Evolutionary conservation across 2,797 vertebrate species (phyloP).

Genomic region (Sphenopsis melanotis): DNA sequence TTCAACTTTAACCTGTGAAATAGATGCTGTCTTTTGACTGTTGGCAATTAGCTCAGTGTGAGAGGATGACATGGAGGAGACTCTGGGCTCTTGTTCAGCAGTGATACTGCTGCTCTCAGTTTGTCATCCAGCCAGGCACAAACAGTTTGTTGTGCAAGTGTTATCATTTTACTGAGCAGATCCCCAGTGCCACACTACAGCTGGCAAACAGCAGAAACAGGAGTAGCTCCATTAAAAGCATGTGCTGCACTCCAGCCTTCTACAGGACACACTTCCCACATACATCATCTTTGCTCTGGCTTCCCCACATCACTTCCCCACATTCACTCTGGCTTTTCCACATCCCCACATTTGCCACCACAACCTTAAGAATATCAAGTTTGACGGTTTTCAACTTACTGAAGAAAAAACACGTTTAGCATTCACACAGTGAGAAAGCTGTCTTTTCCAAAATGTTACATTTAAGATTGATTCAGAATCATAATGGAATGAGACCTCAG

Average conservation of each 20-base stretch:
- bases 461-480: slow-evolving; percentile 35
- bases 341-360: not conserved
- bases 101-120: not conserved
- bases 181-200: slow-evolving; percentile 44
- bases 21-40: not conserved
- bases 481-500: slow-evolving; percentile 15
- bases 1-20: slow-evolving; percentile 9
- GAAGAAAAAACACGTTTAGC: not conserved
- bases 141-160: slow-evolving; percentile 37
- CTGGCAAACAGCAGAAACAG: slow-evolving; percentile 43
- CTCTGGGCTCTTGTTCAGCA: slow-evolving; percentile 22
- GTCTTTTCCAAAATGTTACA: slow-evolving; percentile 10
- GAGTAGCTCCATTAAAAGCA: not conserved
- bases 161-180: slow-evolving; percentile 28
- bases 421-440: not conserved
- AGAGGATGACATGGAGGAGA: not conserved
- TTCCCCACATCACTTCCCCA: not conserved
- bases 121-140: slow-evolving; percentile 52
- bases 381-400: slow-evolving; percentile 2
- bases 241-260: not conserved
- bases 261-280: not conserved
- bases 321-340: not conserved
- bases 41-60: not conserved
- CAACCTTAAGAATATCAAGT: not conserved
- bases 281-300: not conserved